phyloP scores from a whole-genome alignment of 2,797 vertebrate species.

The Gallinago stenura region DNA sequence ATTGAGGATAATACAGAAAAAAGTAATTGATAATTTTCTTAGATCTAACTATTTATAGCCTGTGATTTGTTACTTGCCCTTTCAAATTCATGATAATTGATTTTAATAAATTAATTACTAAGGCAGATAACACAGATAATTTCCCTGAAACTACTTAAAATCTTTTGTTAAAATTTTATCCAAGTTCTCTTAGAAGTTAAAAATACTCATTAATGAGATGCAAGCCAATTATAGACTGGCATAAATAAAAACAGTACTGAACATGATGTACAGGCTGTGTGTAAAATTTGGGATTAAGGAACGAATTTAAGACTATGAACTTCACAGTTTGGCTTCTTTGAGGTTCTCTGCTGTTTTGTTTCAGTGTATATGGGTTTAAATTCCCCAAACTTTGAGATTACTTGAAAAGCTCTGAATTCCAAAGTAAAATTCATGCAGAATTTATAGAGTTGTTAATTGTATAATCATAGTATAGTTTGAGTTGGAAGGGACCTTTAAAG shows the following conservation, averaged over 20 bases:
- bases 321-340: background rate
- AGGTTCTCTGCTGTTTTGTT: background rate
- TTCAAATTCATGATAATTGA: background rate
- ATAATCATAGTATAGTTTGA: background rate
- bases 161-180: background rate
- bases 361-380: background rate
- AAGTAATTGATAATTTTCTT: background rate
- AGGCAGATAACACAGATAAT: background rate
- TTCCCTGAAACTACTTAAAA: background rate
- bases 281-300: slow-evolving; percentile 1
- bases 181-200: background rate
- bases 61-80: background rate
- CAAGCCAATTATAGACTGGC: background rate
- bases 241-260: slow-evolving; percentile 34
- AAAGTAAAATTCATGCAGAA: background rate
- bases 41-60: background rate
- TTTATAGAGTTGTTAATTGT: background rate
- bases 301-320: background rate
- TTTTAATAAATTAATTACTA: slow-evolving; percentile 33
- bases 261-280: background rate
- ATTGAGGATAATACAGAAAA: background rate
- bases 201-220: slow-evolving; percentile 27
- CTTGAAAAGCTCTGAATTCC: background rate
- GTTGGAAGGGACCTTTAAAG: background rate
- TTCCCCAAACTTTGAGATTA: background rate